Conservation (phyloP, 2,797 vertebrate genomes). For the Thaleichthys pacificus region DNA sequence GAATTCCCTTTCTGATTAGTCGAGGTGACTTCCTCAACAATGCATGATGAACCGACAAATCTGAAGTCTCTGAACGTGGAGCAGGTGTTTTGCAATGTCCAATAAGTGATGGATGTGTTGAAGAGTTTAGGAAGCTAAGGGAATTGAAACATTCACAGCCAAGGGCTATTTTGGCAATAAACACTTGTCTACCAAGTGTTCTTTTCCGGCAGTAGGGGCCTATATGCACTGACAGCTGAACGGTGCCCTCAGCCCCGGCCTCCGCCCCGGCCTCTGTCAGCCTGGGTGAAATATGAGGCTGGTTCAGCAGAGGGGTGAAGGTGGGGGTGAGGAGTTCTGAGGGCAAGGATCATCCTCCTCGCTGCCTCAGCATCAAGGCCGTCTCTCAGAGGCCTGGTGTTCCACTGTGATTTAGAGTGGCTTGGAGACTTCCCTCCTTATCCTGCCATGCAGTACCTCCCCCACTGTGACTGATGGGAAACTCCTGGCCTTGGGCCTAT, state of each 20-base stretch:
- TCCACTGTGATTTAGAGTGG: conserved; percentile 20
- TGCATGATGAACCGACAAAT: not conserved
- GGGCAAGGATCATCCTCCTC: conserved; percentile 13
- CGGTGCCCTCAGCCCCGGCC: not conserved
- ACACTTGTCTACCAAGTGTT: not conserved
- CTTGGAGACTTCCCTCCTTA: conserved; percentile 12
- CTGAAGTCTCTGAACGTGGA: not conserved
- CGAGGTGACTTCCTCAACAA: not conserved
- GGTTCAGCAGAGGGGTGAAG: conserved; percentile 15
- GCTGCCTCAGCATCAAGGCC: conserved; percentile 24
- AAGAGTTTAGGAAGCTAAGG: not conserved
- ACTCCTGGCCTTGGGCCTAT: conserved; percentile 17
- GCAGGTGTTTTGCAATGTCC: not conserved
- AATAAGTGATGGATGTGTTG: not conserved
- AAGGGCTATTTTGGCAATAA: not conserved
- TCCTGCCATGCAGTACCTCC: not conserved
- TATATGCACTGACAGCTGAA: not conserved
- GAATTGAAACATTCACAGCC: not conserved
- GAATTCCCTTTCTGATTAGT: not conserved
- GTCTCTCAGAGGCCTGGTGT: conserved; percentile 22
- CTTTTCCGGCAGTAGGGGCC: not conserved
- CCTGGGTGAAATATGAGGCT: not conserved
- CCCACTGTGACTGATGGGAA: conserved; percentile 47
- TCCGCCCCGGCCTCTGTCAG: not conserved
- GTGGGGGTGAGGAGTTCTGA: conserved; percentile 2